These are phyloP conservation scores for Thalassoma bifasciatum DNA, from an alignment of 2,113 vertebrate species.

Conservation along the genomic window DNA sequence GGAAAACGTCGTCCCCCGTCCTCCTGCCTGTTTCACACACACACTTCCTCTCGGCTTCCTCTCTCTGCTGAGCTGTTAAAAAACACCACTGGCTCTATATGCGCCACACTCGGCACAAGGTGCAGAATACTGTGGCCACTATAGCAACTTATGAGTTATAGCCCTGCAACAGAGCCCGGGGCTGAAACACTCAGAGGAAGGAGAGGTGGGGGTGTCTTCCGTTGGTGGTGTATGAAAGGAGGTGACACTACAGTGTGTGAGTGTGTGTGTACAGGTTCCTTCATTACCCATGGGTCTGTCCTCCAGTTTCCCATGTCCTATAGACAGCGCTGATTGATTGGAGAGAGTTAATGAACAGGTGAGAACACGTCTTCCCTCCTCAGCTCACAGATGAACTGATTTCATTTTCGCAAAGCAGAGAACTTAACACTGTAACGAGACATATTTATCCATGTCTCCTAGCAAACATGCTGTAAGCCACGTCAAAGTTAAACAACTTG, in stretches of 20 bases:
- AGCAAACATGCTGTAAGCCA: neutral
- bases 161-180: slow-evolving; percentile 37
- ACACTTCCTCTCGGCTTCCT: slow-evolving; percentile 75
- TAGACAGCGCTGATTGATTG: slow-evolving; percentile 78
- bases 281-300: slow-evolving; percentile 68
- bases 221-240: slow-evolving; percentile 19
- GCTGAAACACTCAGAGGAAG: slow-evolving; percentile 35
- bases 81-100: slow-evolving; percentile 39
- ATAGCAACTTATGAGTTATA: slow-evolving; percentile 61
- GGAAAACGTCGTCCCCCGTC: slow-evolving; percentile 54
- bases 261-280: neutral
- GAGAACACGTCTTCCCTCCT: slow-evolving; percentile 32
- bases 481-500: neutral
- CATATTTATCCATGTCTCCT: neutral
- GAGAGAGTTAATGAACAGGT: slow-evolving; percentile 66
- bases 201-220: slow-evolving; percentile 4
- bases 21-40: slow-evolving; percentile 39
- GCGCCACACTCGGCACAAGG: slow-evolving; percentile 37
- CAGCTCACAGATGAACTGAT: neutral
- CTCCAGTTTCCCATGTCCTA: slow-evolving; percentile 18
- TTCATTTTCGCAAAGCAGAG: neutral
- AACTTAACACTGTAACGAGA: neutral
- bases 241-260: slow-evolving; percentile 17
- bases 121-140: slow-evolving; percentile 39
- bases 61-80: slow-evolving; percentile 67